phyloP scores from a whole-genome alignment of 2,113 vertebrate species.

The Myotis brandtii region DNA sequence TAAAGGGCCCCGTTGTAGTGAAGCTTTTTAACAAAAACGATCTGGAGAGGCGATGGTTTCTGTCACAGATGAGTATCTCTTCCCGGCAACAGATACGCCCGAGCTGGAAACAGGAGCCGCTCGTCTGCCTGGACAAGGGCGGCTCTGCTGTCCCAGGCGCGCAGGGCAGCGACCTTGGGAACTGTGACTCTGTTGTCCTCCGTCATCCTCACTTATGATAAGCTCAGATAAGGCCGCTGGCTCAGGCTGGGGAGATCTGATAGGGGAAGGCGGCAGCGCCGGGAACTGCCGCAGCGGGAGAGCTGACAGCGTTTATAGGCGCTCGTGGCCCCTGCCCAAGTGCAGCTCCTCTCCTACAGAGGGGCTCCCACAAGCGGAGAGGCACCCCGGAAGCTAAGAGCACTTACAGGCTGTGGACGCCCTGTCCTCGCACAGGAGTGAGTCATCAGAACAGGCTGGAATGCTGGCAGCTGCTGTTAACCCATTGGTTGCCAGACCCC shows the following conservation, averaged over 20 bases:
- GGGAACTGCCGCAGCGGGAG: neutral
- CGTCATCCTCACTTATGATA: constrained; percentile 56
- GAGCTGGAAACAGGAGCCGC: constrained; percentile 49
- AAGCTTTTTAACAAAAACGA: constrained; percentile 62
- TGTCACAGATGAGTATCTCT: constrained; percentile 70
- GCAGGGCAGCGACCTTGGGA: constrained; percentile 53
- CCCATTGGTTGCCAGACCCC: neutral
- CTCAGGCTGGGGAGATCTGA: constrained; percentile 30
- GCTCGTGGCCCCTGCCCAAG: neutral
- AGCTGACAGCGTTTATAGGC: too few relatives aligned
- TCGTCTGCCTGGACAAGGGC: neutral
- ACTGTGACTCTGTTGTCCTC: constrained; percentile 42
- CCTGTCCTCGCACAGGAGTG: neutral
- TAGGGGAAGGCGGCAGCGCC: neutral
- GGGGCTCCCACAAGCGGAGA: too few relatives aligned
- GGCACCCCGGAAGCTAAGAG: neutral
- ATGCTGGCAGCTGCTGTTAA: neutral
- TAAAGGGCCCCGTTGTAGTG: neutral
- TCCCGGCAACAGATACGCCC: constrained; percentile 39
- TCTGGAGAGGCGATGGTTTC: constrained; percentile 67
- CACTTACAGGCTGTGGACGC: too few relatives aligned
- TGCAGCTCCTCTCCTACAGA: too few relatives aligned
- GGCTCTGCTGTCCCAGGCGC: neutral
- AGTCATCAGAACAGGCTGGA: neutral
- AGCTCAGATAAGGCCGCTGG: constrained; percentile 59